Evolutionary conservation across 2,888 invertebrate genomes (phyloP), one percentile per base, ranked within the genome.

Genomic region (Sminthurides aquaticus): DNA sequence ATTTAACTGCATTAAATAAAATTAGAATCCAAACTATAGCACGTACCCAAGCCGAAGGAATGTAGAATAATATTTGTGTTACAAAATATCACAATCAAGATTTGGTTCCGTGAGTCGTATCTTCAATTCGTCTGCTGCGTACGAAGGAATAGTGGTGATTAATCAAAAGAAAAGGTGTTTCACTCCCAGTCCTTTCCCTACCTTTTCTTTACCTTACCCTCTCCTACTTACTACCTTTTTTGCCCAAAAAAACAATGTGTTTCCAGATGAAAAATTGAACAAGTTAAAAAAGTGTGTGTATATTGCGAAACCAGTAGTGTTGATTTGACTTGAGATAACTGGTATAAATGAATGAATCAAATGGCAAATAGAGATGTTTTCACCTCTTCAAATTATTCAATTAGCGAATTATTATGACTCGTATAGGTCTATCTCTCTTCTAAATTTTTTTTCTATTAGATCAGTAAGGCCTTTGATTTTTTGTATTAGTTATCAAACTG

Each of bases 61-160:
- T 49, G 43, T 55, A 48, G 60, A 49, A 56, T 29, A 29, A 34
- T 34, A 60, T 64, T 65, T 65, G 62, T 65, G 34, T 54, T 73
- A 73, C 62, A 71, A 73, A 73, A 73, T 73, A 73, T 73, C 73
- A 73, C 73, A 73, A 71, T 73, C 65, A 69, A 60, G 70, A 70
- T 71, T 73, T 73, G 71, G 73, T 71, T 73, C 73, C 73, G 71
- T 71, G 67, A 64, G 68, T 66, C 66, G 70, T 70, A n/a, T 34
- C 43, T 5, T 34, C 43, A 34, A 34, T 34, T 34, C 43, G 52
- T 20, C 20, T 20, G 52, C 11, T 20, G 8, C 5, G 43, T 15
- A 34, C 5, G 43, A 15, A 34, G 43, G 43, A 34, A 34, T 5
- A 11, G 43, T 15, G 52, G 52, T 52, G 20, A 52, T 52, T 52